Base-by-base conservation (phyloP, 2,888 invertebrate genomes). In the Neoitamus cyanurus region DNA sequence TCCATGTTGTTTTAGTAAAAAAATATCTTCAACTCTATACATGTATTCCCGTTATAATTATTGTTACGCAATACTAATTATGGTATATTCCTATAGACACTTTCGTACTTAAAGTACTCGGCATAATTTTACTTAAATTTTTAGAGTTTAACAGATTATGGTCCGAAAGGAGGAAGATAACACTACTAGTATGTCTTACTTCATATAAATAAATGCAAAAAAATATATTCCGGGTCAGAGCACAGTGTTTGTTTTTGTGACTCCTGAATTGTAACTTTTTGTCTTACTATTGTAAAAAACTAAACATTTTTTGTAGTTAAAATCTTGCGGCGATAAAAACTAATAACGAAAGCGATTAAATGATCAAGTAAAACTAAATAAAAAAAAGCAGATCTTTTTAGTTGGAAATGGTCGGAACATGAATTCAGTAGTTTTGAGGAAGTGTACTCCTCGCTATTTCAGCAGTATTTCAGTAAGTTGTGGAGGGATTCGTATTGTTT, bases 1-100 rank as follows among this genome's bases (percentile, higher is more conserved):
- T 82, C 36, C 34, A 80, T 69, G 28, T 69, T 13, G 15, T 69
- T 69, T 82, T 69, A 82, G 82, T 82, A 82, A 82, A 82, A 82
- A 82, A 82, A 82, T 82, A 82, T 82, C 69, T 69, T 82, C 37
- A 68, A 82, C 68, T 82, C 69, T 82, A 82, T 82, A 82, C 82
- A 69, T 58, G 7, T 58, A 58, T 36, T 82, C 30, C 82, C 82
- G 69, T 37, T 58, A 58, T 58, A 20, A 58, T 58, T 58, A 58
- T 58, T 58, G 58, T 58, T 58, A 58, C 48, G 69, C 37, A 36
- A 69, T 69, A 36, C 36, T 82, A 34, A 46, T 4, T 78, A 48
- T 69, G 68, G 69, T 68, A 82, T 82, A 15, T 82, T 36, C 36
- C 68, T 82, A 69, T 78, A 42, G 42, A 80, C 78, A 80, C 58